Evolutionary conservation across 1,140 invertebrate species (phyloP), one percentile per base, ranked within the genome.

Genomic region (Scaptomyza hsui): DNA sequence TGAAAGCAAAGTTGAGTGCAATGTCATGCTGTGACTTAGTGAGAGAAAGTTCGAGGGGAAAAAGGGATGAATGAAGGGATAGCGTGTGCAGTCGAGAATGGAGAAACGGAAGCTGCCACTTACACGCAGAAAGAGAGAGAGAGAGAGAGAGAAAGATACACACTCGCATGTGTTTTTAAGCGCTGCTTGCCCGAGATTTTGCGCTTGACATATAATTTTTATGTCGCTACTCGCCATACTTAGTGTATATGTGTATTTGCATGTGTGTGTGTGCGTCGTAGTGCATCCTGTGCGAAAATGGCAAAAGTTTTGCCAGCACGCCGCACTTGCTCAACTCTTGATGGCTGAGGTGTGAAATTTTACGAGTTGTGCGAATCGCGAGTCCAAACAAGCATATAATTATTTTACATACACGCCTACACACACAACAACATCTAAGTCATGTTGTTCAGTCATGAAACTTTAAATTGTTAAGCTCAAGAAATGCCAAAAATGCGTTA

Each of bases 151-250:
- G 21, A 45, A 13, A 45, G 7, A 32, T 32, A 73, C 16, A 60
- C 56, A 45, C 52, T 26, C 35, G 57, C 57, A 75, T 72, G 67
- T 57, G n/a, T 29, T 29, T 29, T 81, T 48, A 81, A 80, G 73
- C 59, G 51, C 15, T 65, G 59, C 59, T 29, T 72, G 67, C 68
- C 63, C 19, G 52, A 72, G 72, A 72, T 65, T 83, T 83, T 69
- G 55, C 75, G 75, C 79, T 85, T 85, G 80, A 85, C 80, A 85
- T 73, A 85, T 68, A 76, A 79, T 80, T 76, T 85, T 85, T 70
- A 76, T 85, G 63, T 67, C 55, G 44, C 39, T 15, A 55, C 45
- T 56, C 19, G 67, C 60, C 41, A 26, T 55, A 37, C 39, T 21
- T 24, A 13, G 10, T 10, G 16, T 68, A 9, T 52, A 21, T 42